Evolutionary conservation across 2,113 vertebrate genomes (phyloP).

Genomic region (Aegithalos caudatus): DNA sequence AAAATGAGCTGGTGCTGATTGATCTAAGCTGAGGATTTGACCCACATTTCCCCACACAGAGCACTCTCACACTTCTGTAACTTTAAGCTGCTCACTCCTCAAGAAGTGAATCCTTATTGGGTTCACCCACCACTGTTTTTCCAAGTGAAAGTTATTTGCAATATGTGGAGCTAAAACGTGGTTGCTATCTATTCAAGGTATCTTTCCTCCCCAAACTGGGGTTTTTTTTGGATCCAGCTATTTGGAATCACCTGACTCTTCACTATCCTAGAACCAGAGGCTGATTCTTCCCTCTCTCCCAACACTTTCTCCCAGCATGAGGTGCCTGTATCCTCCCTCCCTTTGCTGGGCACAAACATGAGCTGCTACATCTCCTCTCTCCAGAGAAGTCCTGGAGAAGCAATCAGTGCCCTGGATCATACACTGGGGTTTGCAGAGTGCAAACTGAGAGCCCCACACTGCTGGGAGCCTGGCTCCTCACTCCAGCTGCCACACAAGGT

Average conservation of each 20-base stretch:
- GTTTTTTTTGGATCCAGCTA: background rate
- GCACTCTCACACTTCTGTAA: background rate
- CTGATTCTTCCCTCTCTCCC: background rate
- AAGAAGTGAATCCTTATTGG: background rate
- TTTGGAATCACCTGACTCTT: background rate
- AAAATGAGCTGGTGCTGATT: background rate
- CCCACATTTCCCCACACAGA: background rate
- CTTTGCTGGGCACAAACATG: background rate
- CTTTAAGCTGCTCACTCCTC: background rate
- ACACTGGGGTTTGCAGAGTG: accelerated
- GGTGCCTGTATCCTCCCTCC: background rate
- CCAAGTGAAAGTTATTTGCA: background rate
- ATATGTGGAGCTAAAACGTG: background rate
- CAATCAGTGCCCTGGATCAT: accelerated
- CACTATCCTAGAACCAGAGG: background rate
- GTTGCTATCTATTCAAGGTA: background rate
- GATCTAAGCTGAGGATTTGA: background rate
- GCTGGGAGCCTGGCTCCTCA: background rate
- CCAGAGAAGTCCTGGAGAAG: background rate
- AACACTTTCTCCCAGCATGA: background rate
- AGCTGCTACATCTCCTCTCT: background rate
- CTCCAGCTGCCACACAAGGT: background rate
- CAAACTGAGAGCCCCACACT: background rate
- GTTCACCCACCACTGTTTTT: background rate
- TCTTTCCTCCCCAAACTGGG: background rate